phyloP scores from a whole-genome alignment of 2,113 vertebrate genomes.

The Dromas ardeola region DNA sequence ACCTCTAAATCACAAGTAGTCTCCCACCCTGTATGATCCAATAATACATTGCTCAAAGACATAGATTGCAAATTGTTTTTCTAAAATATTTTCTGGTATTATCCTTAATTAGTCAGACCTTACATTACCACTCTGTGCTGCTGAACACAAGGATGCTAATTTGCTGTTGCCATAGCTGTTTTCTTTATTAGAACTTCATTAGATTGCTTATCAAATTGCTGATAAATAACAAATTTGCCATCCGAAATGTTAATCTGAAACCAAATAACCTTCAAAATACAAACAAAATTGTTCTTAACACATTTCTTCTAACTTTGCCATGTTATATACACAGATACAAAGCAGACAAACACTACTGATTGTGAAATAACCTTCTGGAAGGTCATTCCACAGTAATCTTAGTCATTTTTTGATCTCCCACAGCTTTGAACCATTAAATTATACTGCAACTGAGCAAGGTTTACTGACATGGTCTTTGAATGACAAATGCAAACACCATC shows the following conservation, averaged over 20 bases:
- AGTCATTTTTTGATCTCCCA: background rate
- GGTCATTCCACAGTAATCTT: background rate
- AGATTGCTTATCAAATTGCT: background rate
- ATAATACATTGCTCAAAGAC: background rate
- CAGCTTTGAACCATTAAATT: background rate
- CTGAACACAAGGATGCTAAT: background rate
- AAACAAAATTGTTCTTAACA: background rate
- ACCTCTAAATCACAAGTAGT: background rate
- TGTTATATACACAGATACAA: background rate
- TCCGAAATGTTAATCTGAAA: background rate
- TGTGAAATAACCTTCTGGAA: background rate
- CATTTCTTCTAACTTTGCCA: background rate
- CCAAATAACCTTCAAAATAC: background rate
- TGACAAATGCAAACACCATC: background rate
- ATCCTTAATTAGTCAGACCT: background rate
- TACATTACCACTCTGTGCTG: background rate
- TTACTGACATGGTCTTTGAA: background rate
- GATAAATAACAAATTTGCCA: background rate
- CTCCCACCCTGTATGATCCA: background rate
- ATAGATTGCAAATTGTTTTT: background rate
- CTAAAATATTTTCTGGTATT: background rate
- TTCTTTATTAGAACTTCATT: background rate
- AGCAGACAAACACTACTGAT: background rate
- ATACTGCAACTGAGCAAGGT: background rate
- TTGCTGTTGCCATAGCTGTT: background rate